Base-by-base conservation (phyloP, 2,888 invertebrate genomes). In the Epinotia nisella region DNA sequence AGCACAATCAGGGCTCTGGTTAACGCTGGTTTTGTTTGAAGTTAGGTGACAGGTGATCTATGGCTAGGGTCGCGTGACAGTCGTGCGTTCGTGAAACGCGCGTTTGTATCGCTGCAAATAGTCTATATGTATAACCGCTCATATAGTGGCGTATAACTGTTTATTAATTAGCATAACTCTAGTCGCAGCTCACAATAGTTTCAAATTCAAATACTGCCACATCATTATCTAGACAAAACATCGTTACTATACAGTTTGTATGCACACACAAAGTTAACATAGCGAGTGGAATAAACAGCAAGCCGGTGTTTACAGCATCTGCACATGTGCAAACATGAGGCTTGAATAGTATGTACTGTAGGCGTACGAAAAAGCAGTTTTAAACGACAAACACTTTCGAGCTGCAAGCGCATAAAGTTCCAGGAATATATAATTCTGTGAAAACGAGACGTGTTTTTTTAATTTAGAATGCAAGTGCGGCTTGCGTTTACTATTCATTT, bases 281-380 rank as follows among this genome's bases (percentile, higher is more conserved):
- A 35, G 51, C 51, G 64, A 51, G 29, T 35, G 35, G 2, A 49
- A 13, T 64, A 64, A 11, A 45, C 62, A 55, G 55, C 41, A 41
- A 55, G 55, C 24, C 41, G 15, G 41, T 66, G 41, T 66, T 66
- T 56, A n/a, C 49, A n/a, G 49, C 49, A 49, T 49, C 66, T 66
- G 55, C 66, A 41, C 55, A 2, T 24, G 24, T 11, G 66, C 55
- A 56, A 66, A 66, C 66, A 65, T 65, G 7, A 53, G 24, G 41
- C n/a, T 55, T 66, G 39, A 66, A 56, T 66, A 41, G 56, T 66
- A 62, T 55, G 66, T 24, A 66, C 41, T 66, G 55, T 56, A 66
- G 56, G 17, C 41, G 39, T 21, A 41, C 53, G 39, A 3, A 41
- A 56, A 66, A 56, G 56, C 53, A 39, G 65, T 65, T 65, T 53